Evolutionary conservation across 2,113 vertebrate species (phyloP).

Genomic region (Mesitornis unicolor): DNA sequence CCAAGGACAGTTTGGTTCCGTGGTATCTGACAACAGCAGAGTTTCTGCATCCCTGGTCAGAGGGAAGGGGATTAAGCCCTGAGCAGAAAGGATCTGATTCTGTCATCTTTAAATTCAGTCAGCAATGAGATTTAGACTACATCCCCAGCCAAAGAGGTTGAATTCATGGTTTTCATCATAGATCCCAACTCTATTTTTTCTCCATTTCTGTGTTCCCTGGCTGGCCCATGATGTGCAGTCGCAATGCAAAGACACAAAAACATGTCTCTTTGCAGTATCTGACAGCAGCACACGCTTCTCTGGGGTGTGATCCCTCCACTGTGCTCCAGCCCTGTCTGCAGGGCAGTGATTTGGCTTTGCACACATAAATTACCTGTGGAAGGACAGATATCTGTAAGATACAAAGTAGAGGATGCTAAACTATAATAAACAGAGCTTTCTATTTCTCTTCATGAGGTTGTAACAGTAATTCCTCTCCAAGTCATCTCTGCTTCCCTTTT

Average conservation of each 20-base stretch:
- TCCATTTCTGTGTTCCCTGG: background rate
- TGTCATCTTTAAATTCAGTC: background rate
- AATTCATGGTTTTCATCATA: background rate
- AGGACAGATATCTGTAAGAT: background rate
- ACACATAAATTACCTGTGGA: background rate
- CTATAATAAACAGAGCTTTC: background rate
- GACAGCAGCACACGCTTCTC: background rate
- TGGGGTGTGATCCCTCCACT: background rate
- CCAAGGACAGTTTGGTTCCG: background rate
- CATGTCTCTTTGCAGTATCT: background rate
- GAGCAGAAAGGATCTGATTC: accelerated
- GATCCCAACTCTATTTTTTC: background rate
- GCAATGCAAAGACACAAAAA: background rate
- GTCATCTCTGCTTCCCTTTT: background rate
- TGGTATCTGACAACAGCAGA: background rate
- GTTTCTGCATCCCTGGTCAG: background rate
- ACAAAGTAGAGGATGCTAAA: background rate
- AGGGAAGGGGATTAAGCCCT: background rate
- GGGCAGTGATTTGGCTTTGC: background rate
- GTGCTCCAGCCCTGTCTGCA: background rate
- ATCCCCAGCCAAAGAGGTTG: background rate
- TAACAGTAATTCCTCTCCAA: background rate
- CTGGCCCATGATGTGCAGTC: background rate
- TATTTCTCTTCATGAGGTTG: background rate
- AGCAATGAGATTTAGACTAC: background rate